Conservation (phyloP, 2,888 invertebrate species). For the Chrysomela aeneicollis region DNA sequence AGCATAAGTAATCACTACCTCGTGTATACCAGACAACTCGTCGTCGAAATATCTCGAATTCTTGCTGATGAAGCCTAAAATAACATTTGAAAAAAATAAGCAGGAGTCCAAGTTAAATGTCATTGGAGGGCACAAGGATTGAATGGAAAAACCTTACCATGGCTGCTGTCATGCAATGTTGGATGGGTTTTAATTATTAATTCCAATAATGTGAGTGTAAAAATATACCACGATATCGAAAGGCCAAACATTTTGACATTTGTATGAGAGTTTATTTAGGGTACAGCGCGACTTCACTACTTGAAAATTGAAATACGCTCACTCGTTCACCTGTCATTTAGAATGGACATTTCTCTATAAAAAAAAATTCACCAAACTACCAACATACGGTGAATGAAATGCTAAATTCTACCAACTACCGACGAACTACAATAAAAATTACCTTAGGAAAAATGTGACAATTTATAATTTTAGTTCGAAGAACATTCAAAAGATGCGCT, state of each 20-base stretch:
- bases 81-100: constrained; percentile 40
- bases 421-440: too few species aligned
- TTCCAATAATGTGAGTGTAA: constrained; percentile 73
- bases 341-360: constrained; percentile 35
- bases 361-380: too few species aligned
- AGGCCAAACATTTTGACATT: constrained; percentile 60
- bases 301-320: constrained; percentile 28
- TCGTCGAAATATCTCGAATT: constrained; percentile 75
- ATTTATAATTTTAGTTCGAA: too few species aligned
- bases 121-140: constrained; percentile 38
- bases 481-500: too few species aligned
- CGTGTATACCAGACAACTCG: constrained; percentile 67
- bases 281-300: constrained; percentile 23
- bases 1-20: constrained; percentile 55
- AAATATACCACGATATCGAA: constrained; percentile 70
- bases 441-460: too few species aligned
- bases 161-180: constrained; percentile 77
- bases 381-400: too few species aligned
- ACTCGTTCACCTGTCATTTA: constrained; percentile 41
- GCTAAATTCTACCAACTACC: too few species aligned
- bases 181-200: constrained; percentile 73
- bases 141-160: constrained; percentile 66
- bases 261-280: constrained; percentile 50
- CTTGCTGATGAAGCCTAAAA: constrained; percentile 75
- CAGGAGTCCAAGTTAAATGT: constrained; percentile 37